Evolutionary conservation across 2,888 invertebrate genomes (phyloP).

Genomic region (Eupithecia vulgata): DNA sequence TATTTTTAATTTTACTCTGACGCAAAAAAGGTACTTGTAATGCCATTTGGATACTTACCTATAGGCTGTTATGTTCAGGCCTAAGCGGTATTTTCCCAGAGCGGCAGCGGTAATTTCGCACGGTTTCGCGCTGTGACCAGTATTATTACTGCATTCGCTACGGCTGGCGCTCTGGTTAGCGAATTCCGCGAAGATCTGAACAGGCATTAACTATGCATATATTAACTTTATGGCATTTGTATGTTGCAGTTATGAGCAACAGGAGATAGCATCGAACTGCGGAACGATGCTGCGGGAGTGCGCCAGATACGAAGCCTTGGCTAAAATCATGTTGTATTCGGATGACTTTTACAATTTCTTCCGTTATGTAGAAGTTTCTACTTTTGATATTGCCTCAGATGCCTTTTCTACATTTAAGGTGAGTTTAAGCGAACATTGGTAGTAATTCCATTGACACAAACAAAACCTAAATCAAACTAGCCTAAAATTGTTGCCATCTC

Average conservation of each 20-base stretch:
- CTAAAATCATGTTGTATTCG: slow-evolving; percentile 98
- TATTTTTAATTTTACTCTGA: not conserved
- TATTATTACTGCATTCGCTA: not conserved
- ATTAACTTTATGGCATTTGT: slow-evolving; percentile 1
- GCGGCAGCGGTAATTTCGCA: not conserved
- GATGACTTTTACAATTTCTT: slow-evolving; percentile 99
- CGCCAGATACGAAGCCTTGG: slow-evolving; percentile 98
- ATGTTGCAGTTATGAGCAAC: slow-evolving; percentile 94
- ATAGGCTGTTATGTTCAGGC: not conserved
- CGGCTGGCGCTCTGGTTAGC: not conserved
- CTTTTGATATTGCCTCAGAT: slow-evolving; percentile 99
- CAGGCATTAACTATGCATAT: not conserved
- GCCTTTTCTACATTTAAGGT: slow-evolving; percentile 99
- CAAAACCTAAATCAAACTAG: too few relatives aligned
- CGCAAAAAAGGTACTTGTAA: not conserved
- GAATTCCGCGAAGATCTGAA: not conserved
- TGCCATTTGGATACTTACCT: not conserved
- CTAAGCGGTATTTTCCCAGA: not conserved
- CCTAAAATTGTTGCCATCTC: too few relatives aligned
- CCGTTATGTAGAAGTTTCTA: slow-evolving; percentile 99
- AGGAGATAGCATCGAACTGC: slow-evolving; percentile 99
- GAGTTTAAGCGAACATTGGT: slow-evolving; percentile 16
- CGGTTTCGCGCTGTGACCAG: not conserved
- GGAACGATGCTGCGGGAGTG: slow-evolving; percentile 99
- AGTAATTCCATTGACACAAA: too few relatives aligned